phyloP scores from a whole-genome alignment of 2,888 invertebrate species.

The Papilio demoleus region DNA sequence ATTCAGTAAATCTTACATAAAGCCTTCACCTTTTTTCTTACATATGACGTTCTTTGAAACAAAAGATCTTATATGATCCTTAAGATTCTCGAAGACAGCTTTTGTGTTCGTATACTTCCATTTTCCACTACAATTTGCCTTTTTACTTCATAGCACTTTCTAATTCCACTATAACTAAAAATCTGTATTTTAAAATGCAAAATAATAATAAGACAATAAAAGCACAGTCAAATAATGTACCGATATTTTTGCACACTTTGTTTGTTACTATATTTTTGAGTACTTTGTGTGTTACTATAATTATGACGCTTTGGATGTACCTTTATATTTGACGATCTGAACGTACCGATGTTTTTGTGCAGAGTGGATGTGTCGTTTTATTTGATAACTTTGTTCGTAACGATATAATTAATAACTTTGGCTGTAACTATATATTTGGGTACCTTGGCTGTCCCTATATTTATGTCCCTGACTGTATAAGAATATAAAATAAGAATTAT shows the following conservation, averaged over 20 bases:
- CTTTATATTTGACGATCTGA: too few relatives aligned
- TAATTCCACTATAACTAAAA: conserved; percentile 9
- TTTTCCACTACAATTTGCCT: conserved; percentile 42
- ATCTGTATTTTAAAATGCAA: not conserved
- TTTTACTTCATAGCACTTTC: conserved; percentile 18
- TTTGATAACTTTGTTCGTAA: too few relatives aligned
- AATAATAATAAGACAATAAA: not conserved
- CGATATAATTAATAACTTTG: too few relatives aligned
- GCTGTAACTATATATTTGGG: too few relatives aligned
- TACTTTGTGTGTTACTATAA: too few relatives aligned
- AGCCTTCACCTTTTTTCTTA: conserved; percentile 14
- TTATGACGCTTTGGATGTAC: too few relatives aligned
- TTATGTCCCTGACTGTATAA: too few relatives aligned
- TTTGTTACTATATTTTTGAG: too few relatives aligned
- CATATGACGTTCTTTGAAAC: conserved; percentile 22
- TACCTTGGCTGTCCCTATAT: too few relatives aligned
- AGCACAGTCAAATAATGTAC: not conserved
- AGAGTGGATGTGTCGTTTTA: too few relatives aligned
- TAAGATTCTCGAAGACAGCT: conserved; percentile 16
- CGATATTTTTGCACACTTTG: not conserved
- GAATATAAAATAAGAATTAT: too few relatives aligned
- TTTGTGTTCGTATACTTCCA: conserved; percentile 28
- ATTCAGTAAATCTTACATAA: not conserved
- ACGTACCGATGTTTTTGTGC: too few relatives aligned
- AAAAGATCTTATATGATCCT: conserved; percentile 31